Base-by-base conservation (phyloP, 2,797 vertebrate species). In the Pseudochaenichthys georgianus region DNA sequence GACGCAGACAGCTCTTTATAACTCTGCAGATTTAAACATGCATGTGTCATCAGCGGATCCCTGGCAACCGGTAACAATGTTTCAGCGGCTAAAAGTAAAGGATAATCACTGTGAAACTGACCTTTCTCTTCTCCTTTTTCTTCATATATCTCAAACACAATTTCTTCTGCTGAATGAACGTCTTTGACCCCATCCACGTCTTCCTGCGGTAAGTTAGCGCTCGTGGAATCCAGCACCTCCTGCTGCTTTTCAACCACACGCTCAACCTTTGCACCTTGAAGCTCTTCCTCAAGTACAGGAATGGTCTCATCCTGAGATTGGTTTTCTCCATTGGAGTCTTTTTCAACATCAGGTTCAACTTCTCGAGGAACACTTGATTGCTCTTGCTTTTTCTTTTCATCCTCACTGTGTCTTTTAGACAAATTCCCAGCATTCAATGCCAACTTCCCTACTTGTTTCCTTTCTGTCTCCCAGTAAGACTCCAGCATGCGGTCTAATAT, bases 401-500 rank as follows among this genome's bases (percentile, higher is more conserved):
- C 34, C 10, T 59, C 21, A 0, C 21, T 28, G 17, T 80, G 75
- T 23, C 70, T 66, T 87, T 90, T 79, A 34, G 89, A 64, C 21
- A 70, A 51, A 51, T 66, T 82, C 52, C 75, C 86, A 55, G 58
- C 58, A 57, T 84, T 81, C 59, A 78, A 28, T 0, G 64, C 55
- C 67, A 83, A 13, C 57, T 77, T 78, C 41, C 63, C 77, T 41
- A 69, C 67, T 74, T 89, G 83, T 75, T 75, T 94, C 92, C 76
- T 88, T 50, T 97, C 96, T 1, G 87, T 84, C 47, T 95, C 94
- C 78, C 93, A 93, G 83, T 98, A 99, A 31, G 95, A 91, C 6
- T 94, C 93, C 17, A 99, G 90, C 82, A 99, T 95, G 13, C 96
- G 94, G 83, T 98, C 96, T 80, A 99, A 91, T 65, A 97, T 91